phyloP scores from a whole-genome alignment of 2,113 vertebrate genomes.

The Antechinus flavipes region DNA sequence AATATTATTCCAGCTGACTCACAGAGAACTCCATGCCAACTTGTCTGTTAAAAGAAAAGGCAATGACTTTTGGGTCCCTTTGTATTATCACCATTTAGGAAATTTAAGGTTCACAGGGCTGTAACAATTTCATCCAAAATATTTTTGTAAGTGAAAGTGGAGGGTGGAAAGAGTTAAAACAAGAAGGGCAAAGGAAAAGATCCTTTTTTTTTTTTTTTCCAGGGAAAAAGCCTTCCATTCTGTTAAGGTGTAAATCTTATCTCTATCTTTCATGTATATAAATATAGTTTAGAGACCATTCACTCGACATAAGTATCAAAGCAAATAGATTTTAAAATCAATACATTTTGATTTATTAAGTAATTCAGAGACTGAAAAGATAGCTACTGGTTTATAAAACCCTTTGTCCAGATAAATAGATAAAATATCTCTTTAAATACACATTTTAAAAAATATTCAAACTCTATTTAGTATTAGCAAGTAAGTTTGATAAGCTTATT shows the following conservation, averaged over 20 bases:
- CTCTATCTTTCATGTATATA: slow-evolving; percentile 17
- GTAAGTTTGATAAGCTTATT: slow-evolving; percentile 53
- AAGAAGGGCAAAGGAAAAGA: not conserved
- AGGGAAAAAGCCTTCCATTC: slow-evolving; percentile 35
- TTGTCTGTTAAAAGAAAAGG: slow-evolving; percentile 79
- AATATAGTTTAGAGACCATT: slow-evolving; percentile 57
- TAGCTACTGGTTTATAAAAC: slow-evolving; percentile 44
- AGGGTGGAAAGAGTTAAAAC: not conserved
- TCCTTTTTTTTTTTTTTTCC: slow-evolving; percentile 7
- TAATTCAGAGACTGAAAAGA: slow-evolving; percentile 42
- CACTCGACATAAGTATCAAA: slow-evolving; percentile 35
- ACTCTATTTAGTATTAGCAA: slow-evolving; percentile 53
- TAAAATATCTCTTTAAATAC: slow-evolving; percentile 54
- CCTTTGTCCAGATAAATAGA: slow-evolving; percentile 56
- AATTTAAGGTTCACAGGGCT: slow-evolving; percentile 60
- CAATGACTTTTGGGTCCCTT: slow-evolving; percentile 76
- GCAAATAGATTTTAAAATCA: slow-evolving; percentile 19
- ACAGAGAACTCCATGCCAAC: slow-evolving; percentile 81
- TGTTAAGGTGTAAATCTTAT: slow-evolving; percentile 52
- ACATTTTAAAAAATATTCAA: slow-evolving; percentile 33
- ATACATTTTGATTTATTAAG: slow-evolving; percentile 47
- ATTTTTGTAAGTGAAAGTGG: slow-evolving; percentile 56
- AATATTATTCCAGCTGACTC: slow-evolving; percentile 77
- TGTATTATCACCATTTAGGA: slow-evolving; percentile 81
- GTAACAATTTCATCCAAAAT: slow-evolving; percentile 70